Evolutionary conservation across 2,797 vertebrate species (phyloP).

Genomic region (Okamejei kenojei): DNA sequence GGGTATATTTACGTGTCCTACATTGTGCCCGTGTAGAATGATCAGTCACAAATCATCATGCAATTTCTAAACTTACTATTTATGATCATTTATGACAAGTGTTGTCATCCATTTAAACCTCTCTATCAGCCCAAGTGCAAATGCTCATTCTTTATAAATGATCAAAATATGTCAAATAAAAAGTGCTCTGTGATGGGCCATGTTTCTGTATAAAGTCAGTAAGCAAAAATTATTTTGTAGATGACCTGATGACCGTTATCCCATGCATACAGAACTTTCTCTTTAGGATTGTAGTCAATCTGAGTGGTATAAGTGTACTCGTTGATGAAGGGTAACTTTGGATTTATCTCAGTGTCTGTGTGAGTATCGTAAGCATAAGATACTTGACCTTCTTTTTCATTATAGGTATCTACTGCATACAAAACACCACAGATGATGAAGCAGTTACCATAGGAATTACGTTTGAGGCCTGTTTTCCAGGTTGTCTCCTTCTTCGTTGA

Average conservation of each 20-base stretch:
- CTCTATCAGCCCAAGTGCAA: constrained; percentile 36
- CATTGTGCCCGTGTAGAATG: background rate
- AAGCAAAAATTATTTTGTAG: constrained; percentile 73
- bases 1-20: background rate
- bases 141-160: constrained; percentile 39
- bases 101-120: constrained; percentile 14
- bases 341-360: constrained; percentile 78
- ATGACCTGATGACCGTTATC: constrained; percentile 95
- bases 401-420: constrained; percentile 83
- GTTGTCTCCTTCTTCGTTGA: constrained; percentile 83
- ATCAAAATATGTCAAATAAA: constrained; percentile 45
- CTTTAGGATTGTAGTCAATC: constrained; percentile 94
- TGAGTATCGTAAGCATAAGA: constrained; percentile 91
- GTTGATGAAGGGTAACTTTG: constrained; percentile 79
- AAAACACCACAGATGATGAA: constrained; percentile 93
- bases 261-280: constrained; percentile 89
- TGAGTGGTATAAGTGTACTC: constrained; percentile 84
- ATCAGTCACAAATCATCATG: constrained; percentile 6
- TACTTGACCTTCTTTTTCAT: constrained; percentile 80
- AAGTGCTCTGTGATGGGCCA: constrained; percentile 52
- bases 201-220: constrained; percentile 42
- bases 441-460: constrained; percentile 87
- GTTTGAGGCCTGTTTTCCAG: constrained; percentile 80
- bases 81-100: background rate
- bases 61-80: background rate